phyloP scores from a whole-genome alignment of 2,113 vertebrate species.

The Odontesthes bonariensis region DNA sequence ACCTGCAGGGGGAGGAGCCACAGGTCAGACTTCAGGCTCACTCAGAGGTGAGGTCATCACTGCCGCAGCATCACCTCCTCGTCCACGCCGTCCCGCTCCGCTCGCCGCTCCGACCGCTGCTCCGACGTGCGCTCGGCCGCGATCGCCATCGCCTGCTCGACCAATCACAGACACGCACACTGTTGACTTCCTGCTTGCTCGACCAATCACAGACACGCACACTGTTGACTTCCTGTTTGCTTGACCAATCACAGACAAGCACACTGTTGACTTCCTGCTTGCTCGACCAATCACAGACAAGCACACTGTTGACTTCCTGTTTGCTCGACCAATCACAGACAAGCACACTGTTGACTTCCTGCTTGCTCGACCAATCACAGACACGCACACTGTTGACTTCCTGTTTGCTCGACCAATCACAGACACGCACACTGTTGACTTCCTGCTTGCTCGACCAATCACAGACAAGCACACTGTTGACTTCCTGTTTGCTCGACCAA shows the following conservation, averaged over 20 bases:
- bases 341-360: neutral
- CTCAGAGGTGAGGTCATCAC: neutral
- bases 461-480: neutral
- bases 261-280: conserved; percentile 79
- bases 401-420: conserved; percentile 62
- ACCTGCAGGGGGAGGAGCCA: conserved; percentile 81
- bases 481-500: conserved; percentile 65
- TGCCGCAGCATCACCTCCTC: conserved; percentile 85
- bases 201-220: conserved; percentile 6
- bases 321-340: conserved; percentile 58
- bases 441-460: conserved; percentile 80
- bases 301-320: neutral
- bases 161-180: conserved; percentile 8
- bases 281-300: conserved; percentile 4
- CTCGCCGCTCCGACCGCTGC: conserved; percentile 89
- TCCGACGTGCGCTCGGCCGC: conserved; percentile 88
- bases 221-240: conserved; percentile 59
- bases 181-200: neutral
- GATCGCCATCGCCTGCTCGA: conserved; percentile 89
- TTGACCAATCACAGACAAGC: conserved; percentile 1
- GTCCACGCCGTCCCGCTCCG: conserved; percentile 92
- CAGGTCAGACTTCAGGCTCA: conserved; percentile 6
- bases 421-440: neutral
- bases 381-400: neutral
- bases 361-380: conserved; percentile 77